phyloP scores from a whole-genome alignment of 1,140 invertebrate species.

The Acromyrmex echinatior region DNA sequence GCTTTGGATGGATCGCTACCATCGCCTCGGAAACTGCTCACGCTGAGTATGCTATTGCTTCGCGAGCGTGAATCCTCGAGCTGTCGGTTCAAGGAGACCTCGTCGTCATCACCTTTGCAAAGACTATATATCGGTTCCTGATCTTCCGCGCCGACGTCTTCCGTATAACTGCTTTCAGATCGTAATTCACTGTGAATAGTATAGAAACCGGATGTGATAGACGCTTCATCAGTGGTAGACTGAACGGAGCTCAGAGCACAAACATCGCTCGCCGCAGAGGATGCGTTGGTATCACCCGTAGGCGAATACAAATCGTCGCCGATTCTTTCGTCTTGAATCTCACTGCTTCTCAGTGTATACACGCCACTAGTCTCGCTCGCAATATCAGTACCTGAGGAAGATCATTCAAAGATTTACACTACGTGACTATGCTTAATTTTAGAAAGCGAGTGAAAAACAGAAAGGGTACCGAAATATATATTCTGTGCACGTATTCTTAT shows the following conservation, averaged over 20 bases:
- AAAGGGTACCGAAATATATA: not conserved
- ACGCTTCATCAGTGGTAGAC: slow-evolving; percentile 85
- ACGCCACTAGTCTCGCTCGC: slow-evolving; percentile 92
- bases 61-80: slow-evolving; percentile 85
- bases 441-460: not conserved
- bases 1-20: slow-evolving; percentile 94
- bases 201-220: slow-evolving; percentile 85
- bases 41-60: slow-evolving; percentile 92
- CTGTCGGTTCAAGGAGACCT: slow-evolving; percentile 69
- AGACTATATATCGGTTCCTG: slow-evolving; percentile 83
- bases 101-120: slow-evolving; percentile 79
- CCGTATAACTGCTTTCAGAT: slow-evolving; percentile 83
- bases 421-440: not conserved
- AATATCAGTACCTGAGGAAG: slow-evolving; percentile 80
- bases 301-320: slow-evolving; percentile 80
- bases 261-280: slow-evolving; percentile 81
- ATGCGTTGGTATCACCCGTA: slow-evolving; percentile 80
- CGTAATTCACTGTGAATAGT: slow-evolving; percentile 85
- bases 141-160: slow-evolving; percentile 77
- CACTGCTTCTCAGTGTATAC: slow-evolving; percentile 92
- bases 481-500: slow-evolving; percentile 4
- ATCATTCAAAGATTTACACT: slow-evolving; percentile 11
- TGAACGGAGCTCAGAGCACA: slow-evolving; percentile 83
- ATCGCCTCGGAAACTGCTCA: slow-evolving; percentile 93
- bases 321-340: slow-evolving; percentile 86